Evolutionary conservation across 30 jellyfish, hydroid and myxozoan species (phyloP).

Genomic region (Sanderia malayensis): DNA sequence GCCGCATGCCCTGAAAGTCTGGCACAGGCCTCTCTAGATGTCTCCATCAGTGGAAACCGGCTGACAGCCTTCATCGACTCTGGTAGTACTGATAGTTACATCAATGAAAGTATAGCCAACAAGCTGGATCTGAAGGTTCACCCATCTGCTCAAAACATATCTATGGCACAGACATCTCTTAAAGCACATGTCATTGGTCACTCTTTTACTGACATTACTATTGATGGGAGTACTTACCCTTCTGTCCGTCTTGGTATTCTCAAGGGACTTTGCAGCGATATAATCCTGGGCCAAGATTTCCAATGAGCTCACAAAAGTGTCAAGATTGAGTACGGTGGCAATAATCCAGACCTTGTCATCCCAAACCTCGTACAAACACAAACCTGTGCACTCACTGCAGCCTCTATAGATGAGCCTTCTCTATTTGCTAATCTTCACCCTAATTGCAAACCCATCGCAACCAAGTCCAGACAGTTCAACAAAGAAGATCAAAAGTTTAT

Average conservation of each 20-base stretch:
- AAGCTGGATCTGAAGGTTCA: background rate
- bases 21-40: conserved; percentile 13
- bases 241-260: conserved; percentile 15
- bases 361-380: too few species aligned
- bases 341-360: conserved; percentile 14
- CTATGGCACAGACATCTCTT: conserved; percentile 37
- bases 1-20: conserved; percentile 31
- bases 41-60: conserved; percentile 4
- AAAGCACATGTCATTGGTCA: conserved; percentile 4
- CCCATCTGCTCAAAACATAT: conserved; percentile 14
- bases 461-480: conserved; percentile 41
- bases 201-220: background rate
- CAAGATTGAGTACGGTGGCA: conserved; percentile 24
- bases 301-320: conserved; percentile 26
- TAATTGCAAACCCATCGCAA: conserved; percentile 48
- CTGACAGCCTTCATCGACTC: conserved; percentile 48
- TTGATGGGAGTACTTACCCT: background rate
- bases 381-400: too few species aligned
- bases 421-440: conserved; percentile 15
- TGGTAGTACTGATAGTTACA: conserved; percentile 48
- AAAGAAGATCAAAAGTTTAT: conserved; percentile 42
- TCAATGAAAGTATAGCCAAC: conserved; percentile 6
- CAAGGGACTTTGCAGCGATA: conserved; percentile 55
- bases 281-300: conserved; percentile 45
- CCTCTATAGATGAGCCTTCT: conserved; percentile 26